Evolutionary conservation across 2,113 vertebrate species (phyloP), one percentile per base, ranked within the genome.

Genomic region (Nerophis lumbriciformis): DNA sequence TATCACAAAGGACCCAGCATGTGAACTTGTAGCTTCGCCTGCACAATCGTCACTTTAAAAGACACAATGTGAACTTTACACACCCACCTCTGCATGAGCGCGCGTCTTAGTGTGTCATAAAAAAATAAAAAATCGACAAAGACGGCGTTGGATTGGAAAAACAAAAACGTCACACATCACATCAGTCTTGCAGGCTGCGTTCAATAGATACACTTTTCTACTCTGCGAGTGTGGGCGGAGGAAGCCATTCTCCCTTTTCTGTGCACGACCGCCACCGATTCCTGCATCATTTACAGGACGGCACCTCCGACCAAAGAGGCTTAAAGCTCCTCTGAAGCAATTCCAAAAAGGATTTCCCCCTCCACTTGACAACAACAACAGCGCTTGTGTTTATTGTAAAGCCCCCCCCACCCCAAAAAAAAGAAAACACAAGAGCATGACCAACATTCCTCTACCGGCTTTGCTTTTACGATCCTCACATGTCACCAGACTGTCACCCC

Each of bases 261-360:
- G 63, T 65, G 28, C 63, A 80, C 75, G 63, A 76, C 68, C 54
- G 70, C 75, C 77, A 75, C 65, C 64, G 51, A 59, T 70, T 77
- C 73, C 74, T 83, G 73, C 71, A 61, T 70, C 73, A 79, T 85
- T 84, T 81, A 87, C 42, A 84, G 82, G 69, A 80, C 76, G 75
- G 75, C 77, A 72, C 79, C 65, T 53, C 77, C 66, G 81, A 86
- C 83, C 83, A 89, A 89, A 91, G 83, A 84, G 80, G 90, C 87
- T 89, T 90, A 44, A 69, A 60, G 68, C 74, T 85, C 63, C 80
- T 88, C 82, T 85, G 85, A 90, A 88, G 87, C 83, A 69, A 78
- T 86, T 90, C 87, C 85, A 88, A 82, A 28, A 86, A 11, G 87
- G 83, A 88, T 88, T 89, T 87, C 79, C 84, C 69, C 59, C 21